These are phyloP conservation scores for Ramphastos sulfuratus DNA, from an alignment of 2,113 vertebrate genomes.

Conservation along the genomic window DNA sequence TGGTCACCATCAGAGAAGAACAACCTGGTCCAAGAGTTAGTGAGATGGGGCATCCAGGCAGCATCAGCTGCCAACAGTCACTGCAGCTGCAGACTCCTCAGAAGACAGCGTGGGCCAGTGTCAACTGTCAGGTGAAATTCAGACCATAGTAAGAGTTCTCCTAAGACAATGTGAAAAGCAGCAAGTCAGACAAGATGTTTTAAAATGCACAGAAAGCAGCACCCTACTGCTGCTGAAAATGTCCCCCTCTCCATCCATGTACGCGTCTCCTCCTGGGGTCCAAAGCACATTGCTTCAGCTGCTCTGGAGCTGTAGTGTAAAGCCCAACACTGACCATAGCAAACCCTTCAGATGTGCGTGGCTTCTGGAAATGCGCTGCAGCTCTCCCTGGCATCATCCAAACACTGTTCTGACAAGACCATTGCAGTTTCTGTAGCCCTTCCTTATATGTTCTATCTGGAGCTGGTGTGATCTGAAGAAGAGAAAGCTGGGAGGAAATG, in stretches of 20 bases:
- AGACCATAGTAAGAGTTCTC: background rate
- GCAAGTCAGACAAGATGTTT: no score
- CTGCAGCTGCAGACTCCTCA: conserved; percentile 63
- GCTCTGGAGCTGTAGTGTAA: background rate
- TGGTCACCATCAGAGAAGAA: conserved; percentile 28
- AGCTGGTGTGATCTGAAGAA: background rate
- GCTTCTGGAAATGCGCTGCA: no score
- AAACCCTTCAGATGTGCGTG: background rate
- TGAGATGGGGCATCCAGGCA: conserved; percentile 13
- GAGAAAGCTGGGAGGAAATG: background rate
- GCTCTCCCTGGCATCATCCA: background rate
- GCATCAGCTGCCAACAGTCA: conserved; percentile 68
- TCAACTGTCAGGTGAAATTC: conserved; percentile 20
- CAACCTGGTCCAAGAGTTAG: background rate
- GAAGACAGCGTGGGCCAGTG: conserved; percentile 16
- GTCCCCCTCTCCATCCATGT: background rate
- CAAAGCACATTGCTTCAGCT: background rate
- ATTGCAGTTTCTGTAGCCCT: background rate
- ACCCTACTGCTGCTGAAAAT: background rate
- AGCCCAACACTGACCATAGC: background rate
- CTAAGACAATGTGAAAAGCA: no score
- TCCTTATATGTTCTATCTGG: rapidly evolving
- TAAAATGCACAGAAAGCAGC: background rate
- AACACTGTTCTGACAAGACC: background rate
- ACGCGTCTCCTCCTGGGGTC: background rate